phyloP scores from a whole-genome alignment of 2,113 vertebrate genomes.

The Paradoxurus hermaphroditus region DNA sequence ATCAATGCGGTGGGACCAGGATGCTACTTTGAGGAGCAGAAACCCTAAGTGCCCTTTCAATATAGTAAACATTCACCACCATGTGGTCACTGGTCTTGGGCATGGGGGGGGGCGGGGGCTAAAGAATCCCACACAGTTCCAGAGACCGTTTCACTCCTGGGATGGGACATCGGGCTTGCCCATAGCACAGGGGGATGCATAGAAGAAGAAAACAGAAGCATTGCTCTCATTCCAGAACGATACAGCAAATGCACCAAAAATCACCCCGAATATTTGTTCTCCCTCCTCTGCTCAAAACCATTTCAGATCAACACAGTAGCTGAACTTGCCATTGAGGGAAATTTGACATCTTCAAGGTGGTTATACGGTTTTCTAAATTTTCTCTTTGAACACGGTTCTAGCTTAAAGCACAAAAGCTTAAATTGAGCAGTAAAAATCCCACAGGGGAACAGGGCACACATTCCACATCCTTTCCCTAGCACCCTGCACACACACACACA shows the following conservation, averaged over 20 bases:
- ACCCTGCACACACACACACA: not conserved
- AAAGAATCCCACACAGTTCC: fast-evolving
- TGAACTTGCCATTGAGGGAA: not conserved
- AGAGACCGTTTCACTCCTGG: no score
- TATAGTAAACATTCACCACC: not conserved
- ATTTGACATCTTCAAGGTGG: not conserved
- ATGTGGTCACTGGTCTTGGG: not conserved
- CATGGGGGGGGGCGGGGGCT: not conserved
- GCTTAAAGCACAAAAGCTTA: slow-evolving; percentile 24
- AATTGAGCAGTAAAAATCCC: not conserved
- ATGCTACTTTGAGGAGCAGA: not conserved
- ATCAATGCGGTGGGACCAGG: not conserved
- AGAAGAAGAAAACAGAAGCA: not conserved
- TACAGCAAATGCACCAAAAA: not conserved
- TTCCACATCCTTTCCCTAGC: not conserved
- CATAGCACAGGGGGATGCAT: fast-evolving
- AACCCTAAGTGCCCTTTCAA: not conserved
- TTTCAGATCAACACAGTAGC: not conserved
- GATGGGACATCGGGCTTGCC: not conserved
- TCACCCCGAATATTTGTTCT: not conserved
- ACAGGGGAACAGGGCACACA: not conserved
- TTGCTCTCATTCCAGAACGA: not conserved
- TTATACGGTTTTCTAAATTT: not conserved
- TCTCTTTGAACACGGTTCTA: not conserved
- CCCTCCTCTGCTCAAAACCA: not conserved